Percentiles rank a stretch among this genome's conserved stretches.
Conservation (phyloP, 2,888 invertebrate species). For the Drosophila meridiana region DNA sequence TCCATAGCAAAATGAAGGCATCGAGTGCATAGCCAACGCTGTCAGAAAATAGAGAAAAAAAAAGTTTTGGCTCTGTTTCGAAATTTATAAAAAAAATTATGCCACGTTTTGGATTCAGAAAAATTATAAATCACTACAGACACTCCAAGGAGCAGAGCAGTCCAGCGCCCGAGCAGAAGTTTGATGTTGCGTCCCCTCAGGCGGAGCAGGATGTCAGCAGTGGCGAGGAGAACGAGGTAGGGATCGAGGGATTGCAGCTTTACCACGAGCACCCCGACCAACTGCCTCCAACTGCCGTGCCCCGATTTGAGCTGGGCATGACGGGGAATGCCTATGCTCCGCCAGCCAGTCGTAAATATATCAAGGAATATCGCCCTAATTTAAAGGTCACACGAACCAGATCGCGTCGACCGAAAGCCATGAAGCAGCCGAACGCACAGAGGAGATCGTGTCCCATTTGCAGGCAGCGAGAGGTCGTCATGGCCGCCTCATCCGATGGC, state of each 20-base stretch:
- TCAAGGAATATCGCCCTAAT: not conserved
- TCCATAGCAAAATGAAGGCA: constrained; percentile 4
- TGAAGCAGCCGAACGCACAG: constrained; percentile 15
- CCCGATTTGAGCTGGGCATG: constrained; percentile 5
- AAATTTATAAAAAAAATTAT: constrained; percentile 34
- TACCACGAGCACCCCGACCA: fast-evolving
- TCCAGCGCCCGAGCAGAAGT: not conserved
- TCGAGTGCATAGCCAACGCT: constrained; percentile 13
- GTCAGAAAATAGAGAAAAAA: constrained; percentile 12
- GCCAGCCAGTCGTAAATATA: not conserved
- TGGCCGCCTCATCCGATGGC: not conserved
- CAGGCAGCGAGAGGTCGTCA: not conserved
- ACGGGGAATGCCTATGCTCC: not conserved
- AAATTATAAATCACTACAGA: constrained; percentile 59
- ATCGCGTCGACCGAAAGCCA: not conserved
- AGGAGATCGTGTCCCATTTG: constrained; percentile 46
- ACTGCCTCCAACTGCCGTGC: not conserved
- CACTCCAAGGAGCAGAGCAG: constrained; percentile 16
- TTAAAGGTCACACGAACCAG: not conserved
- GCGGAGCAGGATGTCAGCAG: not conserved
- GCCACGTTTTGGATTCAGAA: constrained; percentile 44
- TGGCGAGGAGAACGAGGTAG: not conserved
- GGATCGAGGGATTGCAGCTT: not conserved
- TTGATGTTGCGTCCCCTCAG: not conserved
- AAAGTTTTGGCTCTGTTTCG: not conserved